A percentile compares a stretch with the other conserved stretches of the same genome.
Evolutionary conservation across 1,140 invertebrate genomes (phyloP).

Genomic region (Pseudomyrmex gracilis): DNA sequence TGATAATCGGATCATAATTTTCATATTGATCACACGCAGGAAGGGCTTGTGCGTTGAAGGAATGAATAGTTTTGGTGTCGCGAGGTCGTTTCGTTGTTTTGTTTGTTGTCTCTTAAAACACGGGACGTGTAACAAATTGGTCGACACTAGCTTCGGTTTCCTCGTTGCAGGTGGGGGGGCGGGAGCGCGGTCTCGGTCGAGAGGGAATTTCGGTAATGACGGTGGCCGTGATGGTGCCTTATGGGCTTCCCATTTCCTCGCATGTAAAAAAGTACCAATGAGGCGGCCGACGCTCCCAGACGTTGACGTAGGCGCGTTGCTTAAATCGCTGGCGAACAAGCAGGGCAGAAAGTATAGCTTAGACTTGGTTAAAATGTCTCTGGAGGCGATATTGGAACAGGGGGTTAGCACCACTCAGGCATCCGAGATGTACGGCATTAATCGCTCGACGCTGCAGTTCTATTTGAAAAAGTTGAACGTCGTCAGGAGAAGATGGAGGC

Average conservation of each 20-base stretch:
- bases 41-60: constrained; percentile 37
- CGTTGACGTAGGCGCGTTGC: constrained; percentile 83
- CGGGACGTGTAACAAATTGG: constrained; percentile 77
- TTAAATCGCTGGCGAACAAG: constrained; percentile 83
- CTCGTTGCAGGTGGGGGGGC: constrained; percentile 85
- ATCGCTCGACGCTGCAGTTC: constrained; percentile 86
- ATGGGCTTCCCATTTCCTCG: constrained; percentile 82
- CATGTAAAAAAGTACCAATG: constrained; percentile 80
- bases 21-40: constrained; percentile 8
- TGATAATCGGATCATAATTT: neutral
- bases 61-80: constrained; percentile 48
- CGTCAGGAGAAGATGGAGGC: constrained; percentile 81
- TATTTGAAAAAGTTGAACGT: constrained; percentile 87
- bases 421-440: constrained; percentile 86
- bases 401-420: constrained; percentile 86
- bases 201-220: constrained; percentile 73
- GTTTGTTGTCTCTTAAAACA: constrained; percentile 68
- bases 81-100: constrained; percentile 70
- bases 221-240: constrained; percentile 70
- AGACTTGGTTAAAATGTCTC: constrained; percentile 85
- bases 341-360: constrained; percentile 86
- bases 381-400: constrained; percentile 86
- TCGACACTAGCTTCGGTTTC: constrained; percentile 84
- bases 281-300: constrained; percentile 77
- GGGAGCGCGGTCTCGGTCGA: constrained; percentile 80